phyloP scores from a whole-genome alignment of 2,797 vertebrate species.

The Momotus momota region DNA sequence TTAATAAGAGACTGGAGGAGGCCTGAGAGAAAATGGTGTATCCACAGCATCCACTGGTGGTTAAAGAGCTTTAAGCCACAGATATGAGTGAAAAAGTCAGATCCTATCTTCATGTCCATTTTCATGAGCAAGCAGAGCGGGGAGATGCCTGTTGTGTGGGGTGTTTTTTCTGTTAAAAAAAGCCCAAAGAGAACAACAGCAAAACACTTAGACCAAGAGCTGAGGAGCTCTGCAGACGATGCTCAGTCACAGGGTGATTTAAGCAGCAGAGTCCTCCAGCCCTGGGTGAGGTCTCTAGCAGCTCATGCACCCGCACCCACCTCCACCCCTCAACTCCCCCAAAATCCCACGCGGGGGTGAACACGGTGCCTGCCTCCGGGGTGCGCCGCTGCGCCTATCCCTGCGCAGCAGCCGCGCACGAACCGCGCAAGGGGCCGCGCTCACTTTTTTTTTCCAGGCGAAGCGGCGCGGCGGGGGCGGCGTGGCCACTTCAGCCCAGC shows the following conservation, averaged over 20 bases:
- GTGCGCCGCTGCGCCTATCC: too few relatives aligned
- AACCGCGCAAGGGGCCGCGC: neutral
- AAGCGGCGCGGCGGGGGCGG: neutral
- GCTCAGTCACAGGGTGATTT: accelerated
- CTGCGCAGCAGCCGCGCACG: neutral
- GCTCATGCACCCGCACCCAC: neutral
- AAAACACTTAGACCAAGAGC: accelerated
- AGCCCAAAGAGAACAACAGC: neutral
- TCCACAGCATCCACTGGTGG: neutral
- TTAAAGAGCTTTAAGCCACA: neutral
- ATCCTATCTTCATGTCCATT: neutral
- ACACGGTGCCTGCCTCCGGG: neutral
- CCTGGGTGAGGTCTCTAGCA: neutral
- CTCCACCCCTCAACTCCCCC: too few relatives aligned
- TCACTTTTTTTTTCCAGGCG: neutral
- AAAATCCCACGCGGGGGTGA: accelerated
- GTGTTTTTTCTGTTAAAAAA: neutral
- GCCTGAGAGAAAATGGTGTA: neutral
- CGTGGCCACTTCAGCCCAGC: neutral
- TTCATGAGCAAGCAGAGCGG: neutral
- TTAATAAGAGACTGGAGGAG: neutral
- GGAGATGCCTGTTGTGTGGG: neutral
- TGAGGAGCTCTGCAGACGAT: neutral
- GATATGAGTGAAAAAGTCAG: neutral
- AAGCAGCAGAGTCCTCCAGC: neutral